phyloP scores from a whole-genome alignment of 2,888 invertebrate species.

The Heliconius aoede region DNA sequence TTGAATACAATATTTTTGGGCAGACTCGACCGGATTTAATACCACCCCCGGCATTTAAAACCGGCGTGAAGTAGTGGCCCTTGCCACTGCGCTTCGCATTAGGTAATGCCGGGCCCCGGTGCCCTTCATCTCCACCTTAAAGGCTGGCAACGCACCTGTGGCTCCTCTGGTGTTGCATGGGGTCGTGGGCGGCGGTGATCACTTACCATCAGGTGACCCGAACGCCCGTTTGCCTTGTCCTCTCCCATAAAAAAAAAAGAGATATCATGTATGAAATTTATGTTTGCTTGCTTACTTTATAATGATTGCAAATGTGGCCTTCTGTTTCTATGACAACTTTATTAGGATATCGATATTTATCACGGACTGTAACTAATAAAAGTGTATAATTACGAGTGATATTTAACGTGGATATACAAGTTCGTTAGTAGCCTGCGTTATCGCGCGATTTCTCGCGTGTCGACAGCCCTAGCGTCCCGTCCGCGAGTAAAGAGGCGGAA shows the following conservation, averaged over 20 bases:
- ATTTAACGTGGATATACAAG: constrained; percentile 56
- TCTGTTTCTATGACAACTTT: background rate
- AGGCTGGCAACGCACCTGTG: too few relatives aligned
- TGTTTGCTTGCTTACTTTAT: background rate
- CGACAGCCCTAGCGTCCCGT: constrained; percentile 64
- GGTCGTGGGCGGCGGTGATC: too few relatives aligned
- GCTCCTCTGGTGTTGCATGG: too few relatives aligned
- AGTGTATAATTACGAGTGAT: constrained; percentile 40
- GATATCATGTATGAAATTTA: background rate
- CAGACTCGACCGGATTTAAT: too few relatives aligned
- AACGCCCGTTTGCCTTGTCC: too few relatives aligned
- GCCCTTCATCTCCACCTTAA: too few relatives aligned
- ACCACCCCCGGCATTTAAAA: too few relatives aligned
- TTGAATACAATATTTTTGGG: background rate
- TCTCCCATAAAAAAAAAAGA: too few relatives aligned
- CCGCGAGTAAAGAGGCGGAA: constrained; percentile 67
- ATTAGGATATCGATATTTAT: constrained; percentile 17
- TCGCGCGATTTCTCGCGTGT: constrained; percentile 58
- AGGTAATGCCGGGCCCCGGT: too few relatives aligned
- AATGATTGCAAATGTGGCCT: background rate
- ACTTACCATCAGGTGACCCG: too few relatives aligned
- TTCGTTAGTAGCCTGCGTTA: constrained; percentile 62
- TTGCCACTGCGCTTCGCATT: too few relatives aligned
- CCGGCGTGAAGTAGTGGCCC: too few relatives aligned
- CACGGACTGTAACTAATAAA: constrained; percentile 25